Evolutionary conservation across 2,113 vertebrate genomes (phyloP).

Genomic region (Oryzias melastigma): DNA sequence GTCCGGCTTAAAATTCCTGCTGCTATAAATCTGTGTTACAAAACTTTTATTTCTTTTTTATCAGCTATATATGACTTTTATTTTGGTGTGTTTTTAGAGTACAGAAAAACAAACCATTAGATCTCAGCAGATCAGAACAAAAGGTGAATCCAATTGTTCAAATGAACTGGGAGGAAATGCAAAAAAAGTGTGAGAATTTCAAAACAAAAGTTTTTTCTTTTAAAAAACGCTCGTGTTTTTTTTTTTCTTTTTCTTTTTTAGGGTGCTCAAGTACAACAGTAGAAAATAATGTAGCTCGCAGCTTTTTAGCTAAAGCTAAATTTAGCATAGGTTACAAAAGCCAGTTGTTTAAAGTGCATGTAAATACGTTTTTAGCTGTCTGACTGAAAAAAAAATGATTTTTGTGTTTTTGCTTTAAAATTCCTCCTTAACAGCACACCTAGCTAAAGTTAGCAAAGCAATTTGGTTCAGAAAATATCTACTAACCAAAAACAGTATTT

Average conservation of each 20-base stretch:
- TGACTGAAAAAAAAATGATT: background rate
- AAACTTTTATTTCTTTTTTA: too few species aligned
- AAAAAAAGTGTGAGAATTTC: constrained; percentile 20
- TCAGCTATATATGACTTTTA: too few species aligned
- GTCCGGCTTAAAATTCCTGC: too few species aligned
- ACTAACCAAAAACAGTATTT: constrained; percentile 20
- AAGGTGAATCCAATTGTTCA: constrained; percentile 51
- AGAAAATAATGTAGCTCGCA: constrained; percentile 24
- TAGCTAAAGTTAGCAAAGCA: constrained; percentile 18
- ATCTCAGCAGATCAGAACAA: constrained; percentile 39
- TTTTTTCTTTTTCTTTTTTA: constrained; percentile 1
- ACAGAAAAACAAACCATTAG: constrained; percentile 7
- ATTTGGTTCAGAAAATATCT: constrained; percentile 13
- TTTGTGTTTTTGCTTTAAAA: too few species aligned
- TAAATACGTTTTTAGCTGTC: background rate
- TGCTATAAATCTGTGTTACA: too few species aligned
- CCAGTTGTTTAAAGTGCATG: constrained; percentile 16
- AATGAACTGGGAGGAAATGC: constrained; percentile 43
- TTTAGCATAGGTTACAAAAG: constrained; percentile 30
- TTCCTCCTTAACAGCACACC: background rate
- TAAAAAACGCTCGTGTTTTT: background rate
- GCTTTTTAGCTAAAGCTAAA: constrained; percentile 5
- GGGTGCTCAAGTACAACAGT: constrained; percentile 19
- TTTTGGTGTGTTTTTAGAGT: too few species aligned
- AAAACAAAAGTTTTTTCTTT: constrained; percentile 25